A percentile compares a stretch with the other conserved stretches of the same genome.
Conservation (phyloP, 1,140 invertebrate species). For the Drosophila subobscura region DNA sequence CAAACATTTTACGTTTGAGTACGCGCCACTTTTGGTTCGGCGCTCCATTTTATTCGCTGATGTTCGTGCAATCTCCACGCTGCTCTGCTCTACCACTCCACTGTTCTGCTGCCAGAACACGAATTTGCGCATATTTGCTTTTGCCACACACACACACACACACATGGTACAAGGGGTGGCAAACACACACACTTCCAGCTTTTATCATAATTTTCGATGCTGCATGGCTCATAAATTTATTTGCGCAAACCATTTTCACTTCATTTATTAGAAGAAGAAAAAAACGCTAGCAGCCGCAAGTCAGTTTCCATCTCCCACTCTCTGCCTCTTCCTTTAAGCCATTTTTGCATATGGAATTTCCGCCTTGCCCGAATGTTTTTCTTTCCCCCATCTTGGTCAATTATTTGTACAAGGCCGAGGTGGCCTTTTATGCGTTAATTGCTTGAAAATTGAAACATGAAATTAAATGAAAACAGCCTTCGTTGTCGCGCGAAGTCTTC, state of each 20-base stretch:
- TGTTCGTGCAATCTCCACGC: too few relatives aligned
- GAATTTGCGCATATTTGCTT: constrained; percentile 80
- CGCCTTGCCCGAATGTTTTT: constrained; percentile 36
- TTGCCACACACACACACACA: constrained; percentile 34
- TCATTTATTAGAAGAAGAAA: constrained; percentile 73
- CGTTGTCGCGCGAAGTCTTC: constrained; percentile 45
- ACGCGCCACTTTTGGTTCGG: constrained; percentile 73
- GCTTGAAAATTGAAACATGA: constrained; percentile 80
- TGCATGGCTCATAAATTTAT: constrained; percentile 77
- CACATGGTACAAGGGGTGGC: constrained; percentile 9
- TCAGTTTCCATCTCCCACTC: background rate
- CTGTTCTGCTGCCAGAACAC: constrained; percentile 73
- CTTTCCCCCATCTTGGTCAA: constrained; percentile 55
- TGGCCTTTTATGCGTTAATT: constrained; percentile 71
- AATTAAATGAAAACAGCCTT: constrained; percentile 79
- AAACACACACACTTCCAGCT: constrained; percentile 52
- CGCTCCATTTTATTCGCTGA: constrained; percentile 42
- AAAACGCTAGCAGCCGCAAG: constrained; percentile 1
- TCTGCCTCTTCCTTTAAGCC: constrained; percentile 5
- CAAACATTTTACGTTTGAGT: constrained; percentile 80
- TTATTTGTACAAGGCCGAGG: constrained; percentile 38
- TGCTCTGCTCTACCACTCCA: constrained; percentile 5
- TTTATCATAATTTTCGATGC: constrained; percentile 77
- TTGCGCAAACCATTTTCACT: constrained; percentile 79
- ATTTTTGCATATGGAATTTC: constrained; percentile 58